Conservation (phyloP, 2,113 vertebrate species). For the Psephotus haematonotus region DNA sequence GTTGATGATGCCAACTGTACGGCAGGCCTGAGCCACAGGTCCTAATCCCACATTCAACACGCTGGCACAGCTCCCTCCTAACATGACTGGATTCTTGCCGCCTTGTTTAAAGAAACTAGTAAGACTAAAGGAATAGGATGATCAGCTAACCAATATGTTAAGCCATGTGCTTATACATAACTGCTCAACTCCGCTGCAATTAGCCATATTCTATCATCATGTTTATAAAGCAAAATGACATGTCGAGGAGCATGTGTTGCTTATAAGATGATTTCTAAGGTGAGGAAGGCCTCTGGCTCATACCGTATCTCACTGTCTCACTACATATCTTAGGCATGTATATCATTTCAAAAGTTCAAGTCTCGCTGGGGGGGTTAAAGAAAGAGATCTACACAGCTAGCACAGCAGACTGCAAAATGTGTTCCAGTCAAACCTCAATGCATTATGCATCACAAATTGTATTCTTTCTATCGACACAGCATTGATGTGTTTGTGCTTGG, state of each 20-base stretch:
- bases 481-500: not conserved
- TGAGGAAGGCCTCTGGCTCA: slow-evolving; percentile 35
- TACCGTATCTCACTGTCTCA: not conserved
- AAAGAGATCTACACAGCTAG: not conserved
- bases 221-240: slow-evolving; percentile 34
- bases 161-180: slow-evolving; percentile 28
- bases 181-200: slow-evolving; percentile 29
- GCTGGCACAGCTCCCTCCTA: slow-evolving; percentile 14
- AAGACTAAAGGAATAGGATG: not conserved
- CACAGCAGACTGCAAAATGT: slow-evolving; percentile 9
- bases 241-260: slow-evolving; percentile 5
- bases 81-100: not conserved
- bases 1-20: not conserved
- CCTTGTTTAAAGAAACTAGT: slow-evolving; percentile 2
- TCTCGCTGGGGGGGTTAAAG: not conserved
- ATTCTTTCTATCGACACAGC: not conserved
- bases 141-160: slow-evolving; percentile 15
- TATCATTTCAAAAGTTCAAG: not conserved
- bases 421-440: not conserved
- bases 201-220: slow-evolving; percentile 2
- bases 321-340: not conserved
- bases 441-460: not conserved
- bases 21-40: not conserved
- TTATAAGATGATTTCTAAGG: slow-evolving; percentile 13
- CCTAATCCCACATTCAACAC: not conserved